Base-by-base conservation (phyloP, 2,888 invertebrate genomes). In the Erebia epiphron region DNA sequence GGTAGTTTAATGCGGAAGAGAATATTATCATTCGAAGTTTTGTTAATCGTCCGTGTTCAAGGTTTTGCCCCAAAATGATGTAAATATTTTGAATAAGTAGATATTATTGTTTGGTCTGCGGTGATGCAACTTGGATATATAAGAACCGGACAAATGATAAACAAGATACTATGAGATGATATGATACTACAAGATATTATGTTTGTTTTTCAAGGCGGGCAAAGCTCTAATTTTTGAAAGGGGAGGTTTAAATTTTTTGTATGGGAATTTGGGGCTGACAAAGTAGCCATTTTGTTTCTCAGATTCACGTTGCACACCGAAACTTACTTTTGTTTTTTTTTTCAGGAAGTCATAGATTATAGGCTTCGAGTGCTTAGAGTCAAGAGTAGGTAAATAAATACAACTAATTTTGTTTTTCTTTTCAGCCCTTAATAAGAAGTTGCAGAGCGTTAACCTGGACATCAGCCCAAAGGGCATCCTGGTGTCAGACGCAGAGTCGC, bases 401-500 rank as follows among this genome's bases (percentile, higher is more conserved):
- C n/a, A 26, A 10, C 7, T 13, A 2, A 11, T 52, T 21, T 21
- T 13, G 11, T 16, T 61, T 49, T 26, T 21, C 16, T 46, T 90
- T 87, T 21, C 84, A 94, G 93, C 93, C 0, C 78, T 94, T 79
- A 95, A 95, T 86, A 93, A 94, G 83, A 94, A 95, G 78, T 78
- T 94, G 41, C 93, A 90, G 73, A 86, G 96, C 73, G 97, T 97
- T 57, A 95, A 95, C 69, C 83, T 98, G 68, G 96, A 95, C 68
- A 95, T 98, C 68, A 97, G 96, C 72, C 92, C 96, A 1, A 95
- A 95, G 78, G 98, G 98, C 64, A 97, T 98, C 76, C 93, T 95
- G 72, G 96, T 97, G 75, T 95, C 95, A 4, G 97, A 98, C 80
- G 90, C 95, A 0, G 94, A 95, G 41, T 94, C 96, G 4, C 95